Percentiles rank a stretch among this genome's conserved stretches.
Conservation (phyloP, 2,113 vertebrate species). For the Todiramphus saurophagus region DNA sequence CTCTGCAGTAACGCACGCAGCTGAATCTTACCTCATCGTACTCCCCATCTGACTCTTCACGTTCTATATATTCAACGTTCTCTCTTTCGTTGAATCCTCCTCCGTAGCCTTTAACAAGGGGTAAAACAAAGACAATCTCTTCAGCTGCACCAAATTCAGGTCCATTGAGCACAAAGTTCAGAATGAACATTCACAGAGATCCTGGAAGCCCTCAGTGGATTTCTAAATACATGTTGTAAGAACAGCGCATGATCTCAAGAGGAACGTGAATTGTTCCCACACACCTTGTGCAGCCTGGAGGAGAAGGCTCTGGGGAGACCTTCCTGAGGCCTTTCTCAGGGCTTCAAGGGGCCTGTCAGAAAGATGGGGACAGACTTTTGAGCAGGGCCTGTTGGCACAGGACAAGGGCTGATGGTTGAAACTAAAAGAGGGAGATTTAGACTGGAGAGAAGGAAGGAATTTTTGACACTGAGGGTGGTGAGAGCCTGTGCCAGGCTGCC, state of each 20-base stretch:
- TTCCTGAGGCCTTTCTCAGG: not conserved
- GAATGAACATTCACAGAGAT: not conserved
- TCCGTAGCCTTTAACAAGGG: slow-evolving; percentile 87
- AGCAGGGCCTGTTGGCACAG: not conserved
- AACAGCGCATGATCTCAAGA: accelerated
- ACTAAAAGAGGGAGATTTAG: not conserved
- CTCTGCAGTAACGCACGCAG: not conserved
- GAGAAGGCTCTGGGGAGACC: not conserved
- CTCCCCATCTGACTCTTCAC: slow-evolving; percentile 98
- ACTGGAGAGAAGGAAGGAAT: not conserved
- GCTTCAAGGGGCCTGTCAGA: not conserved
- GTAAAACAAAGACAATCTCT: not conserved
- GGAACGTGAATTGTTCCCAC: not conserved
- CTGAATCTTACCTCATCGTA: slow-evolving; percentile 88
- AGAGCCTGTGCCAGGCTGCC: not conserved
- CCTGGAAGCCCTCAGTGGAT: not conserved
- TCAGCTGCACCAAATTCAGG: not conserved
- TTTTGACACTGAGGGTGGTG: not conserved
- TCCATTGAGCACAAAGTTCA: not conserved
- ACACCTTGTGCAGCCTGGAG: not conserved
- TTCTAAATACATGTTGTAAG: not conserved
- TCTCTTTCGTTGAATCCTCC: slow-evolving; percentile 99
- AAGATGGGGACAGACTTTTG: not conserved
- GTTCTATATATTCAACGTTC: slow-evolving; percentile 96
- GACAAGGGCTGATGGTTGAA: not conserved